These are phyloP conservation scores for Maniola jurtina DNA, from an alignment of 1,140 invertebrate species.

Conservation along the genomic window DNA sequence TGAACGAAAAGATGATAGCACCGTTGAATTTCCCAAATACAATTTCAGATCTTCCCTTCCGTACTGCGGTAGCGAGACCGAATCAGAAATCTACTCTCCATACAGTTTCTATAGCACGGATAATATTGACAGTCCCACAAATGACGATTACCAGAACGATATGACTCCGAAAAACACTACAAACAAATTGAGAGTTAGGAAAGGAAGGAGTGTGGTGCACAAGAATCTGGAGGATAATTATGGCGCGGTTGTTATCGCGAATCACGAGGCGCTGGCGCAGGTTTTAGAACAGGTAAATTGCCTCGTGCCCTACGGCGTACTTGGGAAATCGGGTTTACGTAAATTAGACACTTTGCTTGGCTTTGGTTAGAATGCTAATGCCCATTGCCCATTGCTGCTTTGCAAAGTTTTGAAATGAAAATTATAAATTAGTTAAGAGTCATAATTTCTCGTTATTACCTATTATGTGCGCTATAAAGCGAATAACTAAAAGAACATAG, in stretches of 20 bases:
- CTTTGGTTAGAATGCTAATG: conserved; percentile 1
- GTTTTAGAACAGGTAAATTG: conserved; percentile 87
- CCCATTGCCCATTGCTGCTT: neutral
- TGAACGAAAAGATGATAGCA: conserved; percentile 49
- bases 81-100: conserved; percentile 89
- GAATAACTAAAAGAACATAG: too few relatives aligned
- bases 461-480: too few relatives aligned
- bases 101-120: conserved; percentile 86
- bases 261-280: conserved; percentile 91
- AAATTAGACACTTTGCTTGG: conserved; percentile 6
- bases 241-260: conserved; percentile 91
- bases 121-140: conserved; percentile 62
- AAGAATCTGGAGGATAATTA: conserved; percentile 92
- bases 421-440: too few relatives aligned
- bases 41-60: conserved; percentile 81
- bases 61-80: conserved; percentile 89
- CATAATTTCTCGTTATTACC: too few relatives aligned
- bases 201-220: conserved; percentile 88
- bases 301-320: conserved; percentile 13
- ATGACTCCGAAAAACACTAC: conserved; percentile 75
- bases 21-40: conserved; percentile 65
- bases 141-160: conserved; percentile 72
- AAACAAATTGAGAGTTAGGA: conserved; percentile 84
- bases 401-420: neutral
- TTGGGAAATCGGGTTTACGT: conserved; percentile 11